phyloP scores from a whole-genome alignment of 1,140 invertebrate genomes.

The Helicoverpa armigera region DNA sequence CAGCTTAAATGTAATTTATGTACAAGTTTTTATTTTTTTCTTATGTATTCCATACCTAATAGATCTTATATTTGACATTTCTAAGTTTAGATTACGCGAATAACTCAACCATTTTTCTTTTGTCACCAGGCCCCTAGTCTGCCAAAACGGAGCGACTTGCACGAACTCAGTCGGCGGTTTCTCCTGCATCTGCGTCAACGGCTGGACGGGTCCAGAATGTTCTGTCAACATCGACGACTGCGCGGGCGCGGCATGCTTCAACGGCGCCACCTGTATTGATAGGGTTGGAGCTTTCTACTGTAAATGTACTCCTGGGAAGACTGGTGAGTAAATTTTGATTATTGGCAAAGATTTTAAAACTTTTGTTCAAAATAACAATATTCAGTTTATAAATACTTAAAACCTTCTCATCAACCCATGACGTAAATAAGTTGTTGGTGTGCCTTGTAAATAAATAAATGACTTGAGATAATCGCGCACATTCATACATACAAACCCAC shows the following conservation, averaged over 20 bases:
- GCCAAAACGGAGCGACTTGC: constrained; percentile 98
- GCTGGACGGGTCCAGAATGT: constrained; percentile 97
- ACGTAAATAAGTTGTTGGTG: too few relatives aligned
- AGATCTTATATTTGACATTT: neutral
- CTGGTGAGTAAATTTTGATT: constrained; percentile 87
- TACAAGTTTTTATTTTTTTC: too few relatives aligned
- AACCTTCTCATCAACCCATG: too few relatives aligned
- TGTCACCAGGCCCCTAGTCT: constrained; percentile 90
- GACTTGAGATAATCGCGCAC: too few relatives aligned
- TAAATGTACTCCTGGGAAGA: constrained; percentile 97
- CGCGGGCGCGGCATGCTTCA: constrained; percentile 96
- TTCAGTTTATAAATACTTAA: too few relatives aligned
- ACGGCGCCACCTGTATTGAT: constrained; percentile 98
- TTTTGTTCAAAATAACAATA: too few relatives aligned
- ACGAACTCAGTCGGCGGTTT: constrained; percentile 96
- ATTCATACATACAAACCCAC: too few relatives aligned
- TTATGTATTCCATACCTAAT: too few relatives aligned
- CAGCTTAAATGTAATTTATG: too few relatives aligned
- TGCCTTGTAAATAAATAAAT: too few relatives aligned
- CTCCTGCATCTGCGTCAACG: constrained; percentile 98
- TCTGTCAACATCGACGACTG: constrained; percentile 98
- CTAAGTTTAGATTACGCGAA: too few relatives aligned
- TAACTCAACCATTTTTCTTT: neutral
- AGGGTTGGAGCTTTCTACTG: constrained; percentile 98
- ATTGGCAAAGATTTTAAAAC: too few relatives aligned